phyloP scores from a whole-genome alignment of 2,113 vertebrate species.

The Struthidea cinerea region DNA sequence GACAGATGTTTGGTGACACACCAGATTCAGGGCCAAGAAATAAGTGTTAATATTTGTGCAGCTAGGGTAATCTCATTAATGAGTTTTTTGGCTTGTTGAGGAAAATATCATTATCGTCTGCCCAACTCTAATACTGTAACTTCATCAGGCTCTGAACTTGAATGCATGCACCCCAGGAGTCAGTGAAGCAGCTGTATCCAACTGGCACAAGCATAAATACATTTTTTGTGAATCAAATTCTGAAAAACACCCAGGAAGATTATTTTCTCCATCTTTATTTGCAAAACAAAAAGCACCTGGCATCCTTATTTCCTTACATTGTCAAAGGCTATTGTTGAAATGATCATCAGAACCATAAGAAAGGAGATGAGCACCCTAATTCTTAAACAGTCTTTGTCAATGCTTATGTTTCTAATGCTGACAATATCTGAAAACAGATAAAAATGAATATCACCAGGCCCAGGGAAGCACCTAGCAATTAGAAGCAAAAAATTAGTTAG shows the following conservation, averaged over 20 bases:
- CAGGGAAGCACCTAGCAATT: background rate
- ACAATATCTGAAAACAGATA: background rate
- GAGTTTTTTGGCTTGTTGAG: background rate
- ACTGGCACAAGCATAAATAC: background rate
- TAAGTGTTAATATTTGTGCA: background rate
- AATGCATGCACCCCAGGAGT: background rate
- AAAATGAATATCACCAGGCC: background rate
- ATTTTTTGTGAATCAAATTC: background rate
- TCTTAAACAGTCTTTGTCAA: background rate
- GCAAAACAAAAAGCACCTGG: background rate
- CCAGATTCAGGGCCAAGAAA: background rate
- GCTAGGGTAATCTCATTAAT: background rate
- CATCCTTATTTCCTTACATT: background rate
- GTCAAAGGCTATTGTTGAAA: background rate
- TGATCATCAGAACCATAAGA: background rate
- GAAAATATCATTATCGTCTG: background rate
- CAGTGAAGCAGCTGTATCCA: background rate
- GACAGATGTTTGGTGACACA: background rate
- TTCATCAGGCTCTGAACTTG: background rate
- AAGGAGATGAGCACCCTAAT: background rate
- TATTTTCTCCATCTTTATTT: background rate
- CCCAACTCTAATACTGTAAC: background rate
- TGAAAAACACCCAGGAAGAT: background rate
- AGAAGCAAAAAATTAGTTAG: background rate
- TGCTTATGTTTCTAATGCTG: background rate